Conservation (phyloP, 2,888 invertebrate genomes). For the Tolmerus cingulatus region DNA sequence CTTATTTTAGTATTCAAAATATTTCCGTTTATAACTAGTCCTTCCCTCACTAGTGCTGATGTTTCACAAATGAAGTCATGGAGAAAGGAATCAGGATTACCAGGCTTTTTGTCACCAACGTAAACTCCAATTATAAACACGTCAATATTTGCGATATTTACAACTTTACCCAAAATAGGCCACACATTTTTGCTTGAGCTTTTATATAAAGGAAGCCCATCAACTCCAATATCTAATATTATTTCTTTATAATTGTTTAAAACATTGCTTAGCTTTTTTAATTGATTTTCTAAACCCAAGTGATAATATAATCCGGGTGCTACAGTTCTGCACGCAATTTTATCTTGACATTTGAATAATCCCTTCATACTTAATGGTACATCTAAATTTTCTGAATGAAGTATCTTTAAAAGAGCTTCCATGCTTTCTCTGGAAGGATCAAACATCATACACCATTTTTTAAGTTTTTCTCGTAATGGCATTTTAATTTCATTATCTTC, state of each 20-base stretch:
- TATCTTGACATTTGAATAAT: background rate
- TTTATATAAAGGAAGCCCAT: too few species aligned
- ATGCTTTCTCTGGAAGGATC: background rate
- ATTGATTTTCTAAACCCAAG: too few species aligned
- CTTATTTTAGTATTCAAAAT: too few species aligned
- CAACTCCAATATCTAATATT: conserved; percentile 33
- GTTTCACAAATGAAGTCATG: conserved; percentile 29
- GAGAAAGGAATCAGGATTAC: background rate
- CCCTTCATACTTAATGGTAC: background rate
- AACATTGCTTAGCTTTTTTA: background rate
- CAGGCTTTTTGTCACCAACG: conserved; percentile 1
- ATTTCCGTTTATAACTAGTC: too few species aligned
- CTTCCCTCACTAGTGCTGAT: too few species aligned
- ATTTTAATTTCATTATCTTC: too few species aligned
- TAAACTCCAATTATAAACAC: conserved; percentile 1
- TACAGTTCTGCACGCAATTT: conserved; percentile 19
- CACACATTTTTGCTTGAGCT: conserved; percentile 25
- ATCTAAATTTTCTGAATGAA: too few species aligned
- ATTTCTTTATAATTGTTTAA: background rate
- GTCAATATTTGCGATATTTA: background rate
- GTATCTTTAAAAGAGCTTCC: background rate
- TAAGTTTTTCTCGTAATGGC: too few species aligned
- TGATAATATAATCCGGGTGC: conserved; percentile 21
- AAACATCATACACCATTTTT: background rate
- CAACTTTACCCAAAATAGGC: conserved; percentile 17